Base-by-base conservation (phyloP, 2,888 invertebrate species). In the Strigamia crassipes region DNA sequence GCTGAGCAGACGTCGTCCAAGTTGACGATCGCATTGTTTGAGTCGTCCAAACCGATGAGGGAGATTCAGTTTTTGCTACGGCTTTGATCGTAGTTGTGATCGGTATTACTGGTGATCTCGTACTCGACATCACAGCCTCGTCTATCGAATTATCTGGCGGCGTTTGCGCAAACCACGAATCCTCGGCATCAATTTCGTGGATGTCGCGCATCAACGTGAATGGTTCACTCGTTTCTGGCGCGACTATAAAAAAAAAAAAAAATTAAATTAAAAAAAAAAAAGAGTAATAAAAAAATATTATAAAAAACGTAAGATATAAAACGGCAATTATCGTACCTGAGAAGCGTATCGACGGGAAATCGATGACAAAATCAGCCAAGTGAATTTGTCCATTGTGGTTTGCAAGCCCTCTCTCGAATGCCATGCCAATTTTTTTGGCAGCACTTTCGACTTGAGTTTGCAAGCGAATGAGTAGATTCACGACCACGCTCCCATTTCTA, bases 301-400 rank as follows among this genome's bases (percentile, higher is more conserved):
- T 27, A 3, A 27, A 3, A 1, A 27, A 27, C 27, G 3, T 3
- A 3, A 1, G 51, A 15, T 12, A 51, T n/a, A 15, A 73, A 73
- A 10, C 27, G 8, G 73, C 31, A 73, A 42, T n/a, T 80, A 46
- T 27, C 46, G 82, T 83, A 78, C 84, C 85, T 41, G 84, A 82
- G 83, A 87, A 87, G 78, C 85, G 85, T 81, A 87, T 87, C 12
- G 87, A 86, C 82, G 86, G 86, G 15, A 87, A 85, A 83, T 87
- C 87, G 23, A 87, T 85, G 51, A 85, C 84, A 82, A 85, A 87
- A 66, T 85, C 85, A 51, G 87, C 87, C 21, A 87, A 84, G 85
- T 86, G 86, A 27, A 86, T 85, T 73, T 86, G 86, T 2, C 86
- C 86, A 61, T 86, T 86, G 27, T 85, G 85, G 79, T 86, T 85